These are phyloP conservation scores for Parazoanthus atlanticus DNA, from an alignment of 92 coral and sea anemone species.

Conservation along the genomic window DNA sequence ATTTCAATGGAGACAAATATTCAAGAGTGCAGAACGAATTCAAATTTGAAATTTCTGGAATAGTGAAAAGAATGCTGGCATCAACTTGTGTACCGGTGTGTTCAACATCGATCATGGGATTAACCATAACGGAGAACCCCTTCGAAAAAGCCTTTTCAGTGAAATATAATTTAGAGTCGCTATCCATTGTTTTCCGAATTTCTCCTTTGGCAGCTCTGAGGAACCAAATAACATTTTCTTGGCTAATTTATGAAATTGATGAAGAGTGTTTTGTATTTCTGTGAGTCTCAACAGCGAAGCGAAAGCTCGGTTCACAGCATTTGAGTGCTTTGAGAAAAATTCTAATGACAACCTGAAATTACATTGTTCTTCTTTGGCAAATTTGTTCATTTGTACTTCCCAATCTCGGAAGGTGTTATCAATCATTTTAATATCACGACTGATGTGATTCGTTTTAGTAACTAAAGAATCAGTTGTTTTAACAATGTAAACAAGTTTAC, in stretches of 20 bases:
- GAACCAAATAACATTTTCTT: background rate
- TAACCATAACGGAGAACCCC: background rate
- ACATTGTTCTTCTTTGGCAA: background rate
- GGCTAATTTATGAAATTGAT: background rate
- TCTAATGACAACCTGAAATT: background rate
- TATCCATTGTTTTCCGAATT: background rate
- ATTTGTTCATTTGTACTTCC: background rate
- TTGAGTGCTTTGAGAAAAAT: background rate
- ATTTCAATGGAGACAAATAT: slow-evolving; percentile 42
- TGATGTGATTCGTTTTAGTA: slow-evolving; percentile 38
- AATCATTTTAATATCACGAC: background rate
- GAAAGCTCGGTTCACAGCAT: background rate
- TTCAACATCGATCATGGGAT: slow-evolving; percentile 31
- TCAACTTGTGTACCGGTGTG: background rate
- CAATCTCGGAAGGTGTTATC: background rate
- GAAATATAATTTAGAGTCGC: background rate
- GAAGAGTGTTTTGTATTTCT: slow-evolving; percentile 10
- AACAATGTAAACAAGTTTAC: slow-evolving; percentile 27
- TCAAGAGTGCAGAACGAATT: slow-evolving; percentile 14
- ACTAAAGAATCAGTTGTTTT: slow-evolving; percentile 44
- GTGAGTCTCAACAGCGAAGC: background rate
- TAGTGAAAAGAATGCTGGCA: slow-evolving; percentile 9
- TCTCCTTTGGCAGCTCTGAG: background rate
- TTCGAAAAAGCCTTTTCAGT: background rate
- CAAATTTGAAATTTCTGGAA: background rate